Evolutionary conservation across 2,797 vertebrate genomes (phyloP), one percentile per base, ranked within the genome.

Genomic region (Calcarius lapponicus): DNA sequence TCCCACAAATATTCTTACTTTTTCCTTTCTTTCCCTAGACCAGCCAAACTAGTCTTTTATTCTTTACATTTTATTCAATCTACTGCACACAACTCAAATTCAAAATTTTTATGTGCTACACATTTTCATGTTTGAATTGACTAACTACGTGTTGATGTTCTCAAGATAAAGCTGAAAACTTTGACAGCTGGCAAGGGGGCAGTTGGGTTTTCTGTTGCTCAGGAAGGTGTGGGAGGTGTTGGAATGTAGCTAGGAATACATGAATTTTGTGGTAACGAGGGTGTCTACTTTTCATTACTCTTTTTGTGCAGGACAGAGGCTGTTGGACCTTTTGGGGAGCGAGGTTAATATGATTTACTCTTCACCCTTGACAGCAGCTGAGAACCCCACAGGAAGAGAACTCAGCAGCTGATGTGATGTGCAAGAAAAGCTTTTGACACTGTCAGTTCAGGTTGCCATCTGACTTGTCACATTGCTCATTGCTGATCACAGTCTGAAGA

Each of bases 141-240:
- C 92, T 95, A 96, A 88, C 92, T 93, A 92, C 1, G 28, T 96
- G 96, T 96, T 97, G 96, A 96, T 95, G 95, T 93, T 96, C 93
- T 93, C 95, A 94, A 96, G 92, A 93, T 90, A 96, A 97, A 96
- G 80, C 91, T 96, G 95, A 96, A 93, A 92, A 96, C 86, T 92
- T 79, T 93, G 97, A 97, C 96, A 97, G 97, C 93, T 96, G 95
- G 90, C 91, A 95, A 95, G 95, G 90, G 96, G 96, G 95, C 67
- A 92, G 94, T 82, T 95, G 78, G 94, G 93, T 95, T 91, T 97
- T 96, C 90, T 96, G 92, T 92, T 95, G 93, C 95, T 96, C 94
- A 95, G 92, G 92, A 97, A 96, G 92, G 81, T 75, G 95, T 96
- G 71, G 97, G 97, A 96, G 88, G 95, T 92, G 95, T 80, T 93